phyloP scores from a whole-genome alignment of 2,113 vertebrate species.

The Melozone crissalis region DNA sequence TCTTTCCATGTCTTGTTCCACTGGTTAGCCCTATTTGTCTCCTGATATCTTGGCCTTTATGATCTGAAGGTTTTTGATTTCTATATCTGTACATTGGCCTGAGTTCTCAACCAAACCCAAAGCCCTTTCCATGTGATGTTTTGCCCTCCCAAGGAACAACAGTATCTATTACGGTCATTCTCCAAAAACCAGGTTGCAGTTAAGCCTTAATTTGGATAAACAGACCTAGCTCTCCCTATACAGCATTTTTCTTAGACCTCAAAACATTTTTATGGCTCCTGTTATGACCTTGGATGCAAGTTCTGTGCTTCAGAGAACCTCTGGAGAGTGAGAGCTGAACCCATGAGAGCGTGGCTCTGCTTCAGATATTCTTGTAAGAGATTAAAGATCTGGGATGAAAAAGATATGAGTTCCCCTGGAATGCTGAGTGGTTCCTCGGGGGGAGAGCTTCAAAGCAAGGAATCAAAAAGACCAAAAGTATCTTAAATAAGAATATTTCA shows the following conservation, averaged over 20 bases:
- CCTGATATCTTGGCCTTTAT: not conserved
- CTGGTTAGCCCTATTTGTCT: not conserved
- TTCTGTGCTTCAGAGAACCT: not conserved
- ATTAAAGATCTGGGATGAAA: not conserved
- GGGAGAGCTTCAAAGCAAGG: not conserved
- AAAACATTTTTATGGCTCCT: not conserved
- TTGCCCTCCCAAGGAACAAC: not conserved
- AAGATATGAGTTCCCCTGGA: not conserved
- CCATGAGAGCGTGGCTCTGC: not conserved
- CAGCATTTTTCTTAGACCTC: not conserved
- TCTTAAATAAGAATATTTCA: conserved; percentile 8
- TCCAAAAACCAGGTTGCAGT: not conserved
- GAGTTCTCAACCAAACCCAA: not conserved
- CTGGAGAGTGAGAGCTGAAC: not conserved
- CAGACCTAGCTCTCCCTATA: not conserved
- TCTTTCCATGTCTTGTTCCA: not conserved
- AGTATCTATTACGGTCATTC: not conserved
- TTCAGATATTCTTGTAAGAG: not conserved
- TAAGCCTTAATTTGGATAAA: not conserved
- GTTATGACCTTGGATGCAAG: not conserved
- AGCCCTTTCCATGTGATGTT: not conserved
- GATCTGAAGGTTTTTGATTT: not conserved
- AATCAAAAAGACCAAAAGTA: not conserved
- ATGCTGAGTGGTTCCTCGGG: not conserved
- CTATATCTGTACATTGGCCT: not conserved